These are phyloP conservation scores for Sogatella furcifera DNA, from an alignment of 1,140 invertebrate species.

Conservation along the genomic window DNA sequence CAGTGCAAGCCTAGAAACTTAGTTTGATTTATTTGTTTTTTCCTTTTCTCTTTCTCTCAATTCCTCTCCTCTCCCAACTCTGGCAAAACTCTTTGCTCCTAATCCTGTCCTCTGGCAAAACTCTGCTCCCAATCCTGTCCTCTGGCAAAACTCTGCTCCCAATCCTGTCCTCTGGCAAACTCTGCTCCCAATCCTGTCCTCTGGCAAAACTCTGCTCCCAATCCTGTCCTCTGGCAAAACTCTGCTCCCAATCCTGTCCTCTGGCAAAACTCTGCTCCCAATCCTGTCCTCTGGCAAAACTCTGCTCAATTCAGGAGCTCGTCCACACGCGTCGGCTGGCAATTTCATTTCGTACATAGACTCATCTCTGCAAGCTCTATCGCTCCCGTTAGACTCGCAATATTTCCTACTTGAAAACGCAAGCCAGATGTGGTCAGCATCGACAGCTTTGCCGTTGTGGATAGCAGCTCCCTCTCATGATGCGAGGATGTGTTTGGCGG, in stretches of 20 bases:
- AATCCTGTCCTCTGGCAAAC: constrained; percentile 1
- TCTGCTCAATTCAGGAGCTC: constrained; percentile 12
- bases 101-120: constrained; percentile 1
- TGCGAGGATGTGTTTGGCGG: constrained; percentile 12
- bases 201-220: constrained; percentile 2
- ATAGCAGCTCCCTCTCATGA: neutral
- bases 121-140: constrained; percentile 8
- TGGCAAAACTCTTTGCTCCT: neutral
- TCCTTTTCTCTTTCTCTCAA: constrained; percentile 9
- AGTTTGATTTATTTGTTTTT: constrained; percentile 6
- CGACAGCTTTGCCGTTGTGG: constrained; percentile 8
- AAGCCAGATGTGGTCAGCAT: constrained; percentile 8
- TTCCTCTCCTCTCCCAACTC: constrained; percentile 11
- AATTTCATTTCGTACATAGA: constrained; percentile 12
- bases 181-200: constrained; percentile 7
- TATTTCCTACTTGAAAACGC: constrained; percentile 10
- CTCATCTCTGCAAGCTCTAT: neutral
- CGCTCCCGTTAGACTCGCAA: constrained; percentile 7
- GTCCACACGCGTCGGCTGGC: constrained; percentile 1
- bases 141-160: neutral
- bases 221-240: constrained; percentile 3
- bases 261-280: no score
- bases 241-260: no score
- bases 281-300: no score
- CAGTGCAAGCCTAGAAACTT: no score